Conservation (phyloP, 2,797 vertebrate genomes). For the Chelonia mydas region DNA sequence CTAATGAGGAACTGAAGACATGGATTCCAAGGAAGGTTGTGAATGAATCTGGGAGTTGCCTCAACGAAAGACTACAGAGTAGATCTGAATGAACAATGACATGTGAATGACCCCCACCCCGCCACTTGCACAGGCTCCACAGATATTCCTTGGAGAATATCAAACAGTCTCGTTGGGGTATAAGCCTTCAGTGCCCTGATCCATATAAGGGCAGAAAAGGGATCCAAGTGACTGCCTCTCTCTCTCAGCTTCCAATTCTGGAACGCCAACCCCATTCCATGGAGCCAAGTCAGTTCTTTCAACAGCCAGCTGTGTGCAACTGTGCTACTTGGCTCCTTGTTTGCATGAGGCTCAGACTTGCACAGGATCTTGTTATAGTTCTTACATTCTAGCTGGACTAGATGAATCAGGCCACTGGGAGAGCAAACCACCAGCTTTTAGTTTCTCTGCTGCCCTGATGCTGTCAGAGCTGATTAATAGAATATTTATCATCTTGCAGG, state of each 20-base stretch:
- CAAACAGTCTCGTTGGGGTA: neutral
- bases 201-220: neutral
- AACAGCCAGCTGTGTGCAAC: neutral
- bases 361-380: neutral
- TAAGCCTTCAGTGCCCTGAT: neutral
- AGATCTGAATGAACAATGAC: neutral
- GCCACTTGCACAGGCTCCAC: accelerated
- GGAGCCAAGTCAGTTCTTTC: neutral
- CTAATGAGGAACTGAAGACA: neutral
- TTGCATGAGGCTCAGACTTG: neutral
- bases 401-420: neutral
- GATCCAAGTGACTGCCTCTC: neutral
- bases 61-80: neutral
- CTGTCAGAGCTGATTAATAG: neutral
- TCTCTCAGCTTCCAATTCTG: neutral
- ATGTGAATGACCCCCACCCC: neutral
- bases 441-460: neutral
- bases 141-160: neutral
- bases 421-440: neutral
- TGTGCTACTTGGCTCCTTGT: neutral
- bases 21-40: neutral
- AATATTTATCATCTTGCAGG: neutral
- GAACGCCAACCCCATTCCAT: neutral
- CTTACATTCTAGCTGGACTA: neutral
- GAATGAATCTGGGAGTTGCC: neutral